Base-by-base conservation (phyloP, 2,797 vertebrate genomes). In the Falco concolor region DNA sequence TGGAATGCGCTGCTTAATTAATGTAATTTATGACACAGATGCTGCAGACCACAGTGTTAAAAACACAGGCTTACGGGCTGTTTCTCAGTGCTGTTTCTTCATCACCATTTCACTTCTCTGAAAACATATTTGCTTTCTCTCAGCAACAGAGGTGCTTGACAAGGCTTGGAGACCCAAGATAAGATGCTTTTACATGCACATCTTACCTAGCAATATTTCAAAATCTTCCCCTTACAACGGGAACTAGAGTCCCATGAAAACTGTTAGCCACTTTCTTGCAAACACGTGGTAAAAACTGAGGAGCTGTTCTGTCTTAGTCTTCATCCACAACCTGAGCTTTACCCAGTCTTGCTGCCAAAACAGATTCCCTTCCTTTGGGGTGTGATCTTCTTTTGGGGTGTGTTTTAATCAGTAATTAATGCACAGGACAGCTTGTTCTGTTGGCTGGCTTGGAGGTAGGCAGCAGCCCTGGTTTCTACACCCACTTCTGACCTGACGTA, bases 221-320 rank as follows among this genome's bases (percentile, higher is more conserved):
- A 47, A 87, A 21, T 25, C 22, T 44, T 27, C 49, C 65, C 36
- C 14, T 47, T 47, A n/a, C 24, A 44, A 9, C 38, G n/a, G 30
- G 47, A 82, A n/a, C 42, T n/a, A 12, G 34, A 73, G 17, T 21
- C 50, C 21, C 63, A 27, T 0, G 20, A 17, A 44, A 56, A 68
- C 49, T 4, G 44, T 12, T 34, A n/a, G 47, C 36, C 22, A 4
- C 32, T 67, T 59, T 17, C 82, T 54, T 19, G 28, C 70, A 57
- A 57, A 34, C 4, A 8, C 0, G 0, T 1, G 25, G 36, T 25
- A 12, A 57, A 45, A 67, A 10, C 42, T 2, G 28, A 72, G 59
- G 34, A 47, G 34, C 59, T 69, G n/a, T n/a, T 75, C 44, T 47
- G 44, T 19, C 61, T 27, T 67, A 32, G 30, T 2, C 78, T 57